Evolutionary conservation across 2,797 vertebrate species (phyloP).

Genomic region (Clarias fuscus): DNA sequence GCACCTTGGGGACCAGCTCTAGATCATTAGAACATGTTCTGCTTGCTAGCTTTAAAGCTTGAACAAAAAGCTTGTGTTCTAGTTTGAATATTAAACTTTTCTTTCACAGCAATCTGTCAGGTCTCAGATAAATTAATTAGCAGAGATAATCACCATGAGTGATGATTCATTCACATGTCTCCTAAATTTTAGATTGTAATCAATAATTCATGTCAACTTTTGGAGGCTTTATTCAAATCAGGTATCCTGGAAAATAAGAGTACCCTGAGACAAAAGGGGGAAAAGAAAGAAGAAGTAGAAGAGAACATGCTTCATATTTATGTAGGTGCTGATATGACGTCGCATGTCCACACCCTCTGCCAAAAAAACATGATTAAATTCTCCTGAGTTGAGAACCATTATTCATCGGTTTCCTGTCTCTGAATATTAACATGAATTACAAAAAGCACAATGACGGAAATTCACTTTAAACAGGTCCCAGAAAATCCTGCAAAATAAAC

Average conservation of each 20-base stretch:
- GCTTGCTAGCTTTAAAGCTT: not conserved
- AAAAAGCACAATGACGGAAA: not conserved
- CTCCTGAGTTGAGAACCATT: not conserved
- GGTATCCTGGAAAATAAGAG: conserved; percentile 62
- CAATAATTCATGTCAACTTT: conserved; percentile 74
- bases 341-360: not conserved
- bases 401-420: not conserved
- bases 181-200: conserved; percentile 64
- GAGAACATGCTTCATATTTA: conserved; percentile 63
- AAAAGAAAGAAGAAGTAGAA: not conserved
- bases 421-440: not conserved
- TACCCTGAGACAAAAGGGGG: conserved; percentile 41
- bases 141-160: conserved; percentile 60
- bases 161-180: conserved; percentile 62
- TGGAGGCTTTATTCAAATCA: conserved; percentile 71
- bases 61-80: not conserved
- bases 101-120: not conserved
- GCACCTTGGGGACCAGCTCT: too few species aligned
- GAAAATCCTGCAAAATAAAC: not conserved
- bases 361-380: not conserved
- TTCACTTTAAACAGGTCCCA: not conserved
- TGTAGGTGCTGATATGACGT: conserved; percentile 50
- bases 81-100: not conserved
- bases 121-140: conserved; percentile 60
- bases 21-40: not conserved